phyloP scores from a whole-genome alignment of 2,113 vertebrate genomes.

The Alligator mississippiensis region DNA sequence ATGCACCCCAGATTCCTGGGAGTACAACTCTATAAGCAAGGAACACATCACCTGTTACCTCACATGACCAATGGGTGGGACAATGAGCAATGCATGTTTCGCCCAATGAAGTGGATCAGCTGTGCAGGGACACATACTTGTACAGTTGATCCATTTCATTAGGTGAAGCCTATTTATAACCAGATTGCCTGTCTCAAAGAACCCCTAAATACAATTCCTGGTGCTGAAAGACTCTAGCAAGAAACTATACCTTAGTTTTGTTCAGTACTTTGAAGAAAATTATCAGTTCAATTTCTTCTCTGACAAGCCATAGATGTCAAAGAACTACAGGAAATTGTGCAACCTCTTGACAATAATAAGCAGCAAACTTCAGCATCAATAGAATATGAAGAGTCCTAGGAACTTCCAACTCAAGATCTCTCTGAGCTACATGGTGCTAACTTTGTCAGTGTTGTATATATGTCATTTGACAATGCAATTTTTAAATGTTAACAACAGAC shows the following conservation, averaged over 20 bases:
- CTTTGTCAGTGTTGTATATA: not conserved
- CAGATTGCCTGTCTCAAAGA: not conserved
- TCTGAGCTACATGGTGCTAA: not conserved
- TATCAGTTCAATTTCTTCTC: not conserved
- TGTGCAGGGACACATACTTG: too few relatives aligned
- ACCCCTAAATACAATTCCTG: not conserved
- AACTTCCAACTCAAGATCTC: not conserved
- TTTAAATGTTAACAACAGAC: not conserved
- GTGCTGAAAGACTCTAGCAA: not conserved
- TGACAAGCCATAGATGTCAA: not conserved
- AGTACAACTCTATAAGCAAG: too few relatives aligned
- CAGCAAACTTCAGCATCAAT: not conserved
- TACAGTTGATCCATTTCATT: too few relatives aligned
- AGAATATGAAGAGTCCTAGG: not conserved
- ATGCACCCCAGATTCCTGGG: too few relatives aligned
- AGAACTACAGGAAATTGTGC: not conserved
- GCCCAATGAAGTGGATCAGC: too few relatives aligned
- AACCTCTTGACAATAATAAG: not conserved
- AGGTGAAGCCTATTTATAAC: too few relatives aligned
- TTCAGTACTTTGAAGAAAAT: not conserved
- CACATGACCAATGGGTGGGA: too few relatives aligned
- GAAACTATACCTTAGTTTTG: not conserved
- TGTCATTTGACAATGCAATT: too few relatives aligned
- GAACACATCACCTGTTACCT: too few relatives aligned
- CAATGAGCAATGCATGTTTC: too few relatives aligned